A percentile compares a stretch with the other conserved stretches of the same genome.
Evolutionary conservation across 2,797 vertebrate genomes (phyloP).

Genomic region (Hozukius guyotensis): DNA sequence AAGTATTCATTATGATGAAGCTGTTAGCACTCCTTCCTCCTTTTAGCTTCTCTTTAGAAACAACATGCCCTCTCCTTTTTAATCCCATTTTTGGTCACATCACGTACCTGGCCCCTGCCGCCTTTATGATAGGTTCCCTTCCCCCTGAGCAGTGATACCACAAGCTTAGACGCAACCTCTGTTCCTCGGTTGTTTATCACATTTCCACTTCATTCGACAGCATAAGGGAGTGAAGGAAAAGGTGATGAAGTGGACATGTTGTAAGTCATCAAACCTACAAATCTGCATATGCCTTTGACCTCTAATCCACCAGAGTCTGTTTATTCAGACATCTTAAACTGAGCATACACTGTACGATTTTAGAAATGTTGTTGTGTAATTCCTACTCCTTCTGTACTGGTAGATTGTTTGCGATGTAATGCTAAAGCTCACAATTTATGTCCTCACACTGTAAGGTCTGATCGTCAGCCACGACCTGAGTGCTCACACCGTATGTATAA

Average conservation of each 20-base stretch:
- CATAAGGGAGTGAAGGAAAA: background rate
- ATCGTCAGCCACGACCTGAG: too few species aligned
- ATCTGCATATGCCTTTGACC: background rate
- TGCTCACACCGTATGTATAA: too few species aligned
- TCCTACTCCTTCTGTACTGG: too few species aligned
- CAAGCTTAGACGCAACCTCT: background rate
- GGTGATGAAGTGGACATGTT: background rate
- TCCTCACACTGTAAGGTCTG: too few species aligned
- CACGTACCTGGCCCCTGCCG: background rate
- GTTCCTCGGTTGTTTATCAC: background rate
- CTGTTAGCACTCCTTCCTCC: constrained; percentile 14
- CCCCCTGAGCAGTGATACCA: background rate
- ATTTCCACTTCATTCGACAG: background rate
- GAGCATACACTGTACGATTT: too few species aligned
- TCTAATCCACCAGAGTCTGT: background rate
- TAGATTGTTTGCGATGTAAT: too few species aligned
- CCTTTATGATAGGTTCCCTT: background rate
- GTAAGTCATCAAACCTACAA: background rate
- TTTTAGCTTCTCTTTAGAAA: constrained; percentile 39
- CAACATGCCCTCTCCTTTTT: background rate
- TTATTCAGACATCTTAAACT: background rate
- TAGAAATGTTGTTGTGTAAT: too few species aligned
- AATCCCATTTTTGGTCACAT: background rate
- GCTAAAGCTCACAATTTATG: too few species aligned
- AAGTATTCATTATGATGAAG: background rate